A percentile compares a stretch with the other conserved stretches of the same genome.
Conservation (phyloP, 2,888 invertebrate species). For the Quadroppia sp. region DNA sequence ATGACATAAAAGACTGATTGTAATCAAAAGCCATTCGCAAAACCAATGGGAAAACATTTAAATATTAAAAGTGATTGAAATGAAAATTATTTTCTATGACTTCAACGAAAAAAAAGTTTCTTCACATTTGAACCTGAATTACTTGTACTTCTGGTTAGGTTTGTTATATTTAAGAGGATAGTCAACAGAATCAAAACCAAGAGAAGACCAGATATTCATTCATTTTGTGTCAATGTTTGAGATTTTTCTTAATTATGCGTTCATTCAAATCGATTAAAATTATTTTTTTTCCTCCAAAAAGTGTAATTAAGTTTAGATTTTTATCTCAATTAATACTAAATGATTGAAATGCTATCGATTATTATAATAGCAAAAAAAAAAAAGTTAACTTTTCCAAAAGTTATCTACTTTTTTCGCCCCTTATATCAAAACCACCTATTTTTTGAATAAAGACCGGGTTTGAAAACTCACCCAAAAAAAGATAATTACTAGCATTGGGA, state of each 20-base stretch:
- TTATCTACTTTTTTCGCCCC: not conserved
- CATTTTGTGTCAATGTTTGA: not conserved
- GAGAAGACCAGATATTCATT: too few species aligned
- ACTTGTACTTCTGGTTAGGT: not conserved
- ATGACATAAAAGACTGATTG: not conserved
- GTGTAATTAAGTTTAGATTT: not conserved
- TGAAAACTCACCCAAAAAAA: not conserved
- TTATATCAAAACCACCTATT: not conserved
- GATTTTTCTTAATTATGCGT: not conserved
- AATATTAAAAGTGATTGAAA: too few species aligned
- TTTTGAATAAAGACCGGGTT: not conserved
- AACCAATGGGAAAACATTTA: not conserved
- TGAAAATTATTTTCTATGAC: not conserved
- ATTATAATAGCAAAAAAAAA: not conserved
- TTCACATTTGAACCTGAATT: constrained; percentile 14
- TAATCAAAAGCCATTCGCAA: not conserved
- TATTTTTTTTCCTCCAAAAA: not conserved
- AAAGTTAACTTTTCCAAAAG: not conserved
- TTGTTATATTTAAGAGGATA: not conserved
- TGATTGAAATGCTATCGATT: not conserved
- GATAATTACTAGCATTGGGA: not conserved
- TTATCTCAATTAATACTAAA: constrained; percentile 9
- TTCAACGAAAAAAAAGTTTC: not conserved
- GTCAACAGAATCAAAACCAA: too few species aligned
- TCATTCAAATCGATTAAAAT: not conserved